Conservation (phyloP, 2,888 invertebrate species). For the Chironomus tentans region DNA sequence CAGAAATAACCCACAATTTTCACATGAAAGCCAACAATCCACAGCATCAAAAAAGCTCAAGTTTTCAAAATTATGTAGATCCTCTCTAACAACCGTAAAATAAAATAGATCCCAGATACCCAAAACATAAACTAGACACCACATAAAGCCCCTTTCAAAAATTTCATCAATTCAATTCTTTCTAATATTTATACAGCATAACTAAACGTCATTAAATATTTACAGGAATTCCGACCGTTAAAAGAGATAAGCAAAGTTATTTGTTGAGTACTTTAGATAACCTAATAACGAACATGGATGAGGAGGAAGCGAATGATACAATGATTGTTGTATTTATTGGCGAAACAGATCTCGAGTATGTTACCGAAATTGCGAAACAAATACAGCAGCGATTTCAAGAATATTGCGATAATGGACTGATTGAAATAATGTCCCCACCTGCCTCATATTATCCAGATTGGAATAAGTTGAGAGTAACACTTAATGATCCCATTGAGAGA, state of each 20-base stretch:
- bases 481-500: constrained; percentile 78
- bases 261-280: constrained; percentile 76
- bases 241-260: constrained; percentile 79
- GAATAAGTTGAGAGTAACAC: constrained; percentile 60
- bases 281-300: constrained; percentile 67
- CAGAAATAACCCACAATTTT: too few relatives aligned
- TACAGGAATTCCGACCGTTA: constrained; percentile 72
- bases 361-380: constrained; percentile 62
- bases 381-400: constrained; percentile 67
- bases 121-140: too few relatives aligned
- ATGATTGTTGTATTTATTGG: constrained; percentile 81
- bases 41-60: not conserved
- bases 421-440: constrained; percentile 83
- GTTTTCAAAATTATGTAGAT: too few relatives aligned
- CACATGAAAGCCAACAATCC: not conserved
- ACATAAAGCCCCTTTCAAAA: too few relatives aligned
- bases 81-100: too few relatives aligned
- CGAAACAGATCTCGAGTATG: constrained; percentile 71
- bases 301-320: constrained; percentile 62
- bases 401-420: constrained; percentile 66
- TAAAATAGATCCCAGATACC: too few relatives aligned
- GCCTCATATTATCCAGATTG: constrained; percentile 82
- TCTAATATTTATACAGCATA: too few relatives aligned
- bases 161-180: too few relatives aligned
- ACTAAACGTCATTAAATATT: not conserved